Base-by-base conservation (phyloP, 2,113 vertebrate genomes). In the Corynorhinus townsendii region DNA sequence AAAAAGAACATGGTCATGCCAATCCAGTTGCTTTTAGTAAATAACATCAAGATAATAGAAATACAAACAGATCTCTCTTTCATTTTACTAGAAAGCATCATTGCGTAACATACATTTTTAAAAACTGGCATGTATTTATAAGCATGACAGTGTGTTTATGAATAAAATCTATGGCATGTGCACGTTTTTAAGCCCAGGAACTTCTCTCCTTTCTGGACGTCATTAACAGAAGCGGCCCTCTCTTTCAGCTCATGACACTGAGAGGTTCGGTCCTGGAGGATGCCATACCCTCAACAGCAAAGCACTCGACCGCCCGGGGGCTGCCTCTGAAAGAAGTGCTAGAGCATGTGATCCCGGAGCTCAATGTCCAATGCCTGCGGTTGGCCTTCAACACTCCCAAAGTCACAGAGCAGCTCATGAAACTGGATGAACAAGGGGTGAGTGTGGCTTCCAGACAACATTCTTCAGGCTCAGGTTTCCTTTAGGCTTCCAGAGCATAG, bases 371-470 rank as follows among this genome's bases (percentile, higher is more conserved):
- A 94, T 99, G 99, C 96, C 98, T 99, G 62, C 98, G 99, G 68
- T 96, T 99, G 98, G 99, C 99, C 94, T 99, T 99, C 98, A 99
- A 99, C 97, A 99, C 99, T 2, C 99, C 99, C 2, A 99, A 99
- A 98, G 99, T 99, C 97, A 99, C 99, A 0, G 99, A 99, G 93
- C 99, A 99, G 92, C 99, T 99, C 92, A 99, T 99, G 99, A 99
- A 99, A 86, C 98, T 99, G 96, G 99, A 99, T 87, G 99, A 99
- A 83, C 99, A 99, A 98, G 99, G 99, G 98, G 99, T 99, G 97
- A 98, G 98, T 98, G 19, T 47, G 85, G 43, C 86, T 75, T 22
- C n/a, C 26, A 26, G 26, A 45, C 16, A 19, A 5, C 26, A 5
- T 40, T 19, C 40, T 28, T 82, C 28, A 38, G 19, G 52, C 69